These are phyloP conservation scores for Nebria salina DNA, from an alignment of 2,888 invertebrate species.

Conservation along the genomic window DNA sequence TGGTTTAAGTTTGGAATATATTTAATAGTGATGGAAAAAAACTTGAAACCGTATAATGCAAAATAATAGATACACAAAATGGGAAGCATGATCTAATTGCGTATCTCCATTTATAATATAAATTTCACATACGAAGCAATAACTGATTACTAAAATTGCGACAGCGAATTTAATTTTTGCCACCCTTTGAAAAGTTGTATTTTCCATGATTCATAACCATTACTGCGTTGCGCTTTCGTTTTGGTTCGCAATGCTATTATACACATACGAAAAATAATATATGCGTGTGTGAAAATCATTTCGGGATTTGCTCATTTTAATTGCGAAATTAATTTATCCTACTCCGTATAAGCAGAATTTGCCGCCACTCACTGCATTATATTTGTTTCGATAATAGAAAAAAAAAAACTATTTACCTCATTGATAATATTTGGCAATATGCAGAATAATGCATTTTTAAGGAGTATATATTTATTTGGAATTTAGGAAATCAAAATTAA, in stretches of 20 bases:
- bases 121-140: constrained; percentile 29
- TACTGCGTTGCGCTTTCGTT: no score
- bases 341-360: constrained; percentile 36
- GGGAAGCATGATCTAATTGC: no score
- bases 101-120: neutral
- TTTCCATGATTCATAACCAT: no score
- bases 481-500: no score
- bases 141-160: constrained; percentile 35
- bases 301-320: constrained; percentile 40
- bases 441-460: no score
- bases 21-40: no score
- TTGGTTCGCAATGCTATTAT: no score
- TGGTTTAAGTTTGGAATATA: no score
- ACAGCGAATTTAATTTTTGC: constrained; percentile 37
- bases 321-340: constrained; percentile 41
- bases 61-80: no score
- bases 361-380: constrained; percentile 1
- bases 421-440: neutral
- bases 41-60: no score
- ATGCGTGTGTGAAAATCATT: constrained; percentile 6
- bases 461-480: no score
- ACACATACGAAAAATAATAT: no score
- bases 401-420: neutral
- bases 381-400: neutral
- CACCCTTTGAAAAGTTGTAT: constrained; percentile 16